Evolutionary conservation across 2,113 vertebrate genomes (phyloP).

Genomic region (Neopipo cinnamomea): DNA sequence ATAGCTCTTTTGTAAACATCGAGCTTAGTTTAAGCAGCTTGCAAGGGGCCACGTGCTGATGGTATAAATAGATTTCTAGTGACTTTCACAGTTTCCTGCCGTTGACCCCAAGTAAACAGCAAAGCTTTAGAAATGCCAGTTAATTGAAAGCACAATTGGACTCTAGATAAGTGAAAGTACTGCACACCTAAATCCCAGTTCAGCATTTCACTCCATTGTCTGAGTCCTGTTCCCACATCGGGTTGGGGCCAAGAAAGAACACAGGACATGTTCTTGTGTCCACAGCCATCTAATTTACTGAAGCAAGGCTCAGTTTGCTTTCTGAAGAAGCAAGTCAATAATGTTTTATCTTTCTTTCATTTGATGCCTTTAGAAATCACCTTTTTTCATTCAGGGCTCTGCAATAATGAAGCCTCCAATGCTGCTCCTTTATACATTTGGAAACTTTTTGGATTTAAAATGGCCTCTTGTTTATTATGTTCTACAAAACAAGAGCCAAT

Average conservation of each 20-base stretch:
- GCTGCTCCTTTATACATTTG: not conserved
- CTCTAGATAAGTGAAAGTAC: not conserved
- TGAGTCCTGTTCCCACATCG: fast-evolving
- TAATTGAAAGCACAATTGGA: not conserved
- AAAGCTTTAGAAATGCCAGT: not conserved
- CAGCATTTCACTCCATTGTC: not conserved
- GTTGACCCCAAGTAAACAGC: not conserved
- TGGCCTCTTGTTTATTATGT: not conserved
- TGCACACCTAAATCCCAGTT: not conserved
- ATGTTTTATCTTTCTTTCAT: not conserved
- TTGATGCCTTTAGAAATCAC: not conserved
- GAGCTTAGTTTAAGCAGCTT: not conserved
- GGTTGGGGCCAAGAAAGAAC: not conserved
- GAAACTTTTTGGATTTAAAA: not conserved
- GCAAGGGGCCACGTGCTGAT: not conserved
- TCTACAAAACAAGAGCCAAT: not conserved
- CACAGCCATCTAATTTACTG: not conserved
- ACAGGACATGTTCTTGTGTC: not conserved
- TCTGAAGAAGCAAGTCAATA: not conserved
- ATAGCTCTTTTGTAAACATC: not conserved
- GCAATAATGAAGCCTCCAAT: not conserved
- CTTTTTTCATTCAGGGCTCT: not conserved
- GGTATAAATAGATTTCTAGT: not conserved
- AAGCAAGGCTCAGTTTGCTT: not conserved
- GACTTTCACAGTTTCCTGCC: not conserved